Conservation (phyloP, 2,797 vertebrate species). For the Anabacerthia variegaticeps region DNA sequence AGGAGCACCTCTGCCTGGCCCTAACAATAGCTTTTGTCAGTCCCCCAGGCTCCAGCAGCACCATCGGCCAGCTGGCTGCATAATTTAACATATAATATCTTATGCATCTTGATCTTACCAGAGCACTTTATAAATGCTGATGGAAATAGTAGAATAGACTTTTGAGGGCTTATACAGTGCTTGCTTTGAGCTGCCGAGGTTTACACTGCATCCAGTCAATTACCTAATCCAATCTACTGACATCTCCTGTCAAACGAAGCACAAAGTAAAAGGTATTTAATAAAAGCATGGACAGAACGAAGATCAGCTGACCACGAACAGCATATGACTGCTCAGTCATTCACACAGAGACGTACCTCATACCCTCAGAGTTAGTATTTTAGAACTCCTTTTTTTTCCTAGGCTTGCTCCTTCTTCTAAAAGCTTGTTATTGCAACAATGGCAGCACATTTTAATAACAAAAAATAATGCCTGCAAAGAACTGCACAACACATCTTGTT, state of each 20-base stretch:
- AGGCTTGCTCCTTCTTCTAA: not conserved
- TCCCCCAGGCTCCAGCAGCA: not conserved
- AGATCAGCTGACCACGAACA: not conserved
- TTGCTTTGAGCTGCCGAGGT: not conserved
- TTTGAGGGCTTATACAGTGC: not conserved
- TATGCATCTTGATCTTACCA: not conserved
- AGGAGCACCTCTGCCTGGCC: not conserved
- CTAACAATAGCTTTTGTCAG: conserved; percentile 2
- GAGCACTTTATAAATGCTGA: not conserved
- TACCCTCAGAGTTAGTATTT: not conserved
- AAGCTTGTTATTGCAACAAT: not conserved
- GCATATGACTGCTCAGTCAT: not conserved
- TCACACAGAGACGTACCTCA: not conserved
- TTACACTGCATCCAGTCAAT: not conserved
- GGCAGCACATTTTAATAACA: not conserved
- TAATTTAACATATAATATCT: not conserved
- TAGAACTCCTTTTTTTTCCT: not conserved
- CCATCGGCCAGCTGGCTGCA: not conserved
- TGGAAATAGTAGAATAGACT: not conserved
- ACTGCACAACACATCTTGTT: not conserved
- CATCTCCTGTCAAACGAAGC: not conserved
- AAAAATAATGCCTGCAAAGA: not conserved
- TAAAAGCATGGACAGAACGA: not conserved
- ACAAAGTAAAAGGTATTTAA: conserved; percentile 9
- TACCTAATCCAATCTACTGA: not conserved